Evolutionary conservation across 1,140 invertebrate species (phyloP).

Genomic region (Melitaea cinxia): DNA sequence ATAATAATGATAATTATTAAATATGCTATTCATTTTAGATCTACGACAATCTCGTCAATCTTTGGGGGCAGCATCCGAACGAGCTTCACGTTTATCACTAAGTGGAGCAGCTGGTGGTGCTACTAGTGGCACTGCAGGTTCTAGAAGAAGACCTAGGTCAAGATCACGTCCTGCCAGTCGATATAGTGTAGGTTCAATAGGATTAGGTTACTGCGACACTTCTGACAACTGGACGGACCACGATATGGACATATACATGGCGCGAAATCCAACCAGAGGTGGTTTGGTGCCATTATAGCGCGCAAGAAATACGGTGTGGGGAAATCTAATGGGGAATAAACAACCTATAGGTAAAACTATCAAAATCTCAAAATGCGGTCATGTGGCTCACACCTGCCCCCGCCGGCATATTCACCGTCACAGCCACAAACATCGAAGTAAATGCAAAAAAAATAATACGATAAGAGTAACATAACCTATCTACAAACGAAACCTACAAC

Average conservation of each 20-base stretch:
- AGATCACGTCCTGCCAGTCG: constrained; percentile 83
- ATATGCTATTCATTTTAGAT: constrained; percentile 81
- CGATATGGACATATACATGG: constrained; percentile 97
- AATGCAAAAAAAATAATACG: constrained; percentile 30
- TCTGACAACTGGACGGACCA: constrained; percentile 97
- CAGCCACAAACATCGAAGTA: constrained; percentile 39
- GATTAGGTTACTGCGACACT: constrained; percentile 91
- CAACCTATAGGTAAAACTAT: constrained; percentile 39
- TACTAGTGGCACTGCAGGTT: constrained; percentile 83
- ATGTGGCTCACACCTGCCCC: constrained; percentile 41
- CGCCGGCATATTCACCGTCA: constrained; percentile 47
- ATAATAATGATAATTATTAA: not conserved
- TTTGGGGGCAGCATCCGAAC: constrained; percentile 89
- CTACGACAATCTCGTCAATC: constrained; percentile 91
- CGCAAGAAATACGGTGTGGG: constrained; percentile 46
- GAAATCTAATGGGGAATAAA: constrained; percentile 38
- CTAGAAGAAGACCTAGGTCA: constrained; percentile 85
- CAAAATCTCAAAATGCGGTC: constrained; percentile 52
- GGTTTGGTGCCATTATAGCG: constrained; percentile 91
- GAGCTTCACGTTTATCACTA: constrained; percentile 87
- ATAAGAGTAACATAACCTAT: constrained; percentile 28
- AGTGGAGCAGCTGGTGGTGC: constrained; percentile 82
- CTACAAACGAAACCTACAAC: too few relatives aligned
- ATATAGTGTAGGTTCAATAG: constrained; percentile 86
- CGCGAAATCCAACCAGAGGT: constrained; percentile 92